Conservation (phyloP, 2,888 invertebrate species). For the Tridacna crocea region DNA sequence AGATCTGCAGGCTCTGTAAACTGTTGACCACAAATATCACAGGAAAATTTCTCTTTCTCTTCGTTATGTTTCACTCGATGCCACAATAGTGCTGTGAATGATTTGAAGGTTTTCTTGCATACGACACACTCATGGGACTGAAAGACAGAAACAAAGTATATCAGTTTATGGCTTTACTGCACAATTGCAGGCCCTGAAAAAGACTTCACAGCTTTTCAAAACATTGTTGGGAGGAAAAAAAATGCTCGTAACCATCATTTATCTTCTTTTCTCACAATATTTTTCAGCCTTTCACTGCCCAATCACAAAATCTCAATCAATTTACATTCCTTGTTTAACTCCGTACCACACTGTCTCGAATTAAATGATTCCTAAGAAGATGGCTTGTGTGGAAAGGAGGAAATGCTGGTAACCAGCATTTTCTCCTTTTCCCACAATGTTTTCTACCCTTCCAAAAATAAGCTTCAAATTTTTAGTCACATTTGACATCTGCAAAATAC, state of each 20-base stretch:
- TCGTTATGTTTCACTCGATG: conserved; percentile 50
- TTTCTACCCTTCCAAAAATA: too few relatives aligned
- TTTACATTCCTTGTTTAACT: too few relatives aligned
- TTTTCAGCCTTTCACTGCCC: neutral
- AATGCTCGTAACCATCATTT: neutral
- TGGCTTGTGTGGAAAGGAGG: too few relatives aligned
- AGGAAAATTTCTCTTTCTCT: conserved; percentile 31
- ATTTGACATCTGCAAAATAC: too few relatives aligned
- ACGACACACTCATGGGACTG: conserved; percentile 43
- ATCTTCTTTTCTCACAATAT: neutral
- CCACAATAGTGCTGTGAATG: conserved; percentile 35
- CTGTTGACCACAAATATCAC: conserved; percentile 30
- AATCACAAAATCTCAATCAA: neutral
- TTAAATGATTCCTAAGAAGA: too few relatives aligned
- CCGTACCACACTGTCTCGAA: neutral
- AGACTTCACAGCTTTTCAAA: neutral
- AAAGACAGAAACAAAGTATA: neutral
- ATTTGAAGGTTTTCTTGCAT: conserved; percentile 39
- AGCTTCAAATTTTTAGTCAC: too few relatives aligned
- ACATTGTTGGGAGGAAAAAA: neutral
- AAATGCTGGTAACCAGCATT: too few relatives aligned
- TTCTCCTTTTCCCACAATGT: too few relatives aligned
- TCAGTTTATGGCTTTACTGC: neutral
- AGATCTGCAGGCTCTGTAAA: conserved; percentile 36
- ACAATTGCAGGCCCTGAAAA: neutral